Percentiles rank a stretch among this genome's conserved stretches.
These are phyloP conservation scores for Loriculus beryllinus DNA, from an alignment of 2,797 vertebrate genomes.

Conservation along the genomic window DNA sequence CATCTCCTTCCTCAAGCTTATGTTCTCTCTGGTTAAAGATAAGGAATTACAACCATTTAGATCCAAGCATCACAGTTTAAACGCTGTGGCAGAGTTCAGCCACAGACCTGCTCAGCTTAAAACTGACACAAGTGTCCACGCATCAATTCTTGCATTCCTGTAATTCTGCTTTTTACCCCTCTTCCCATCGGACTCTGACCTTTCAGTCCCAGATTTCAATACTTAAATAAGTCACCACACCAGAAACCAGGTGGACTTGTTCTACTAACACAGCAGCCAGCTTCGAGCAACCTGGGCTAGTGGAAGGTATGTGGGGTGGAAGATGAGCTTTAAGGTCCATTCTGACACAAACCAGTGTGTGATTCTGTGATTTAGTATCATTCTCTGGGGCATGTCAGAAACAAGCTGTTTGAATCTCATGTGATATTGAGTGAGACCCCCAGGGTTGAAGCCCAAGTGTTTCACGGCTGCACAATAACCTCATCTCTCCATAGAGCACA, in stretches of 20 bases:
- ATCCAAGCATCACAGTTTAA: background rate
- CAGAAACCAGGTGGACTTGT: background rate
- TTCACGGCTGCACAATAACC: background rate
- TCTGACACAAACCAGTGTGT: fast-evolving
- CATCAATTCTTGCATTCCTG: background rate
- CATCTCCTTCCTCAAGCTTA: slow-evolving; percentile 40
- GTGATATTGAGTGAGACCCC: background rate
- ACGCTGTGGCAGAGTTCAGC: background rate
- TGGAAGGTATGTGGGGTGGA: too few relatives aligned
- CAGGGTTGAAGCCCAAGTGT: background rate
- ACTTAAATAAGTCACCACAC: too few relatives aligned
- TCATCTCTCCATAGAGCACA: background rate
- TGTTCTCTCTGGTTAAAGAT: slow-evolving; percentile 64
- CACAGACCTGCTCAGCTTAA: background rate
- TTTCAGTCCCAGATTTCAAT: background rate
- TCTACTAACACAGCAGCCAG: background rate
- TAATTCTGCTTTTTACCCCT: background rate
- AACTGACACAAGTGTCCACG: background rate
- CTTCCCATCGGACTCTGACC: background rate
- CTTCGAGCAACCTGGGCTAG: too few relatives aligned
- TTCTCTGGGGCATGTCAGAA: background rate
- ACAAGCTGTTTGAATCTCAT: background rate
- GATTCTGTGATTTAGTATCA: too few relatives aligned
- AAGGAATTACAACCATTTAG: background rate
- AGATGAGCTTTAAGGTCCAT: background rate